phyloP scores from a whole-genome alignment of 2,797 vertebrate species.

The Neostethus bicornis region DNA sequence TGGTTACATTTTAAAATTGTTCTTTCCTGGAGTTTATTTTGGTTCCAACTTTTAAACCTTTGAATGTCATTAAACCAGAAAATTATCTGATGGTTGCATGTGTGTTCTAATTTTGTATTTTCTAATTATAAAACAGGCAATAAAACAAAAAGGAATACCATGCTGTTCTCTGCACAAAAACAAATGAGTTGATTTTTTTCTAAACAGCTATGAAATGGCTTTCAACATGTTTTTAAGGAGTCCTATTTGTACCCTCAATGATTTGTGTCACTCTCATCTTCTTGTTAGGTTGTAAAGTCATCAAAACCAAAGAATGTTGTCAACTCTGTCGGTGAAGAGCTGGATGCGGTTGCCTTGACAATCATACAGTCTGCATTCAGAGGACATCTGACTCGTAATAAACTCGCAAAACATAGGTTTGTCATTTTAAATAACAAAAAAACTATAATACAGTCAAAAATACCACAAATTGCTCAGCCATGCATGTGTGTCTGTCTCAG shows the following conservation, averaged over 20 bases:
- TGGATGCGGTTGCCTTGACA: slow-evolving; percentile 71
- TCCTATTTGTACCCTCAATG: not conserved
- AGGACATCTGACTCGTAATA: slow-evolving; percentile 81
- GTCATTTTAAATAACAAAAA: not conserved
- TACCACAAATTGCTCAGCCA: not conserved
- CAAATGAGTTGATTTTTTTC: not conserved
- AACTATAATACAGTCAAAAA: not conserved
- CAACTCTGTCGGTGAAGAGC: slow-evolving; percentile 19
- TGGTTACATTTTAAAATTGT: not conserved
- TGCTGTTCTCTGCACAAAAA: slow-evolving; percentile 3
- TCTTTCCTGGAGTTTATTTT: not conserved
- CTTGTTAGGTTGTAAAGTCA: slow-evolving; percentile 47
- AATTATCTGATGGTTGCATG: not conserved
- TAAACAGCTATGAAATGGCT: slow-evolving; percentile 30
- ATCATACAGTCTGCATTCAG: slow-evolving; percentile 86
- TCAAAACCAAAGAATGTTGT: slow-evolving; percentile 13
- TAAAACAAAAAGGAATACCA: not conserved
- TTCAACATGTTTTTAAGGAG: not conserved
- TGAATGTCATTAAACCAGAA: not conserved
- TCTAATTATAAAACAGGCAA: not conserved
- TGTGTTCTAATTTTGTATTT: not conserved
- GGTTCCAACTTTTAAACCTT: not conserved
- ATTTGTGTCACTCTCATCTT: not conserved
- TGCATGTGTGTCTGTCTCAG: slow-evolving; percentile 31
- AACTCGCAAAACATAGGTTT: slow-evolving; percentile 76